Base-by-base conservation (phyloP, 2,797 vertebrate species). In the Psittacula echo region DNA sequence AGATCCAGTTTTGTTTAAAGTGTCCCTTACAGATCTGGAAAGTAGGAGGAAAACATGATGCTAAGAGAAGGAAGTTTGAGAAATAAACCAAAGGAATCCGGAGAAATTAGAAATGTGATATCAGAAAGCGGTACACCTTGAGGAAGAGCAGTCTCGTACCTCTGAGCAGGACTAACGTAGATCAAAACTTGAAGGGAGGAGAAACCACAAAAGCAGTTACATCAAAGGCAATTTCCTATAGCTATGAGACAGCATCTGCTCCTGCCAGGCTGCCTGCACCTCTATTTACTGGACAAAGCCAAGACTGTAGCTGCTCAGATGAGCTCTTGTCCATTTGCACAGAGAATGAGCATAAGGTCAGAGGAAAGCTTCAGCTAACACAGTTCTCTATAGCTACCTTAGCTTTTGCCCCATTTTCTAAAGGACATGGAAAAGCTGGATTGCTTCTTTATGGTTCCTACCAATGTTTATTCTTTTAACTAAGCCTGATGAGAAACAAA, bases 331-430 rank as follows among this genome's bases (percentile, higher is more conserved):
- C 32, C 29, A 2, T 80, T 73, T 61, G 19, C 53, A 54, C 0
- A 0, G 47, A 48, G 24, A 18, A 45, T 1, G 2, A 83, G 14
- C 21, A 15, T 0, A 41, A 37, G 21, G n/a, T 56, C 51, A 50
- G 41, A 68, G 8, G 23, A 79, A 1, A 1, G 14, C 13, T 44
- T 32, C 39, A 26, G 34, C 18, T 74, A 41, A 21, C 3, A 1
- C 22, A 51, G 12, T 16, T 79, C 65, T 50, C 66, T 50, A 18
- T 22, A 37, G 5, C 32, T 71, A 2, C 22, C 5, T 39, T 5
- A 42, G 23, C 7, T 81, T 65, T 94, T 72, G 34, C 45, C 13
- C 10, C 12, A 8, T 84, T 70, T 85, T 68, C 62, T 86, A 45
- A 90, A 34, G 12, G 34, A 62, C 23, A 8, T 34, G 13, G 53